Evolutionary conservation across 2,113 vertebrate species (phyloP), one percentile per base, ranked within the genome.

Genomic region (Grammomys dolichurus): DNA sequence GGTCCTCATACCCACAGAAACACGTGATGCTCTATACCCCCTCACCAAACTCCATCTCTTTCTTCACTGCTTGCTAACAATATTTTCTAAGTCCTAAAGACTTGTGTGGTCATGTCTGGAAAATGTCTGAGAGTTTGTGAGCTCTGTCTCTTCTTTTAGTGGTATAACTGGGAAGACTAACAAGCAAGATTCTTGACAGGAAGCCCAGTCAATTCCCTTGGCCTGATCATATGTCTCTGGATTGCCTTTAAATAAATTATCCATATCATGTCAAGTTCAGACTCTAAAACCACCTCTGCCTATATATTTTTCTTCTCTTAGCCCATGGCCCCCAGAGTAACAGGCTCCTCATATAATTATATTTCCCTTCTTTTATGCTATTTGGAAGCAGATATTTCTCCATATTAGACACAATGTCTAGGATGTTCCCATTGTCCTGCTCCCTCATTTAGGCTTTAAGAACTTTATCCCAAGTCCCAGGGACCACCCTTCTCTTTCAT

Each of bases 171-270:
- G 96, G 96, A 97, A 97, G 97, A 98, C 46, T 90, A 95, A 95
- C 95, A 81, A 72, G 65, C 88, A 96, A 96, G 97, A 98, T 91
- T 98, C 93, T 97, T 98, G 96, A 97, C 91, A 98, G 97, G 97
- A 90, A 97, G 87, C 81, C 90, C 95, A 94, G 92, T 63, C 93
- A 88, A 96, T 97, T 96, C 90, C 96, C 95, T 96, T 98, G 97
- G 97, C 97, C 96, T 94, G 93, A 51, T 84, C 85, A 97, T 95
- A 98, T 97, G 91, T 85, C 90, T 94, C 78, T 94, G 95, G 97
- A 96, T 97, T 98, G 97, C 95, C 95, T 98, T 60, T 91, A 98
- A 95, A 98, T 96, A 97, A 97, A 97, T 97, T 95, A 97, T 97
- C 96, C 97, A 95, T 97, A 94, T 67, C 81, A 81, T 94, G 95